Percentiles rank a stretch among this genome's conserved stretches.
Evolutionary conservation across 1,140 invertebrate species (phyloP).

Genomic region (Drosophila neocordata): DNA sequence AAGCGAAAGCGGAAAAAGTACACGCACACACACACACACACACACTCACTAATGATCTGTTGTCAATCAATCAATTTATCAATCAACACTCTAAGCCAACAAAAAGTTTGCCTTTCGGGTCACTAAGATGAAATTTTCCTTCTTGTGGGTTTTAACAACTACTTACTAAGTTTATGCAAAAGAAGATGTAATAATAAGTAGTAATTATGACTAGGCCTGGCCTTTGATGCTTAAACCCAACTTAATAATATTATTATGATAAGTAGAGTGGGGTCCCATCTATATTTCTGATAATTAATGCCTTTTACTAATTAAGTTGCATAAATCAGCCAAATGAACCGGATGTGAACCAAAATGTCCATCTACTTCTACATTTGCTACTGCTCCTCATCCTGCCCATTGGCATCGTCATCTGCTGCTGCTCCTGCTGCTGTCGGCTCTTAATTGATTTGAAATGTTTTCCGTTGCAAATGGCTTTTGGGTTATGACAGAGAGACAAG

Average conservation of each 20-base stretch:
- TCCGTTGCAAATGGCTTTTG: conserved; percentile 46
- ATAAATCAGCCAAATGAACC: conserved; percentile 69
- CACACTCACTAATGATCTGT: conserved; percentile 53
- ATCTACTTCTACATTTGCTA: background rate
- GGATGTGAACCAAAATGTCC: conserved; percentile 26
- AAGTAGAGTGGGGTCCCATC: background rate
- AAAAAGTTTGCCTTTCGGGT: conserved; percentile 6
- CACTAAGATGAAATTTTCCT: conserved; percentile 24
- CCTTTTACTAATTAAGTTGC: conserved; percentile 67
- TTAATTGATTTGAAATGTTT: conserved; percentile 74
- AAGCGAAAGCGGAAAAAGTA: conserved; percentile 31
- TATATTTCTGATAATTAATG: conserved; percentile 10
- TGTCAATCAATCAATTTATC: conserved; percentile 77
- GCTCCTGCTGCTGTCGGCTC: background rate
- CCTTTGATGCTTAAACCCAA: background rate
- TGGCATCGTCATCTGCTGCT: conserved; percentile 1
- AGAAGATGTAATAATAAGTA: conserved; percentile 1
- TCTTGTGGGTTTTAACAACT: background rate
- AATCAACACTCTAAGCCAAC: conserved; percentile 50
- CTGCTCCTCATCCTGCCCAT: background rate
- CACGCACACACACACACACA: conserved; percentile 4
- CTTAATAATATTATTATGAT: conserved; percentile 3
- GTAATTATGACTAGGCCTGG: background rate
- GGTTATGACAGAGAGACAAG: conserved; percentile 43
- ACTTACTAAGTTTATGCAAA: background rate